A percentile compares a stretch with the other conserved stretches of the same genome.
Evolutionary conservation across 2,113 vertebrate genomes (phyloP).

Genomic region (Ictidomys tridecemlineatus): DNA sequence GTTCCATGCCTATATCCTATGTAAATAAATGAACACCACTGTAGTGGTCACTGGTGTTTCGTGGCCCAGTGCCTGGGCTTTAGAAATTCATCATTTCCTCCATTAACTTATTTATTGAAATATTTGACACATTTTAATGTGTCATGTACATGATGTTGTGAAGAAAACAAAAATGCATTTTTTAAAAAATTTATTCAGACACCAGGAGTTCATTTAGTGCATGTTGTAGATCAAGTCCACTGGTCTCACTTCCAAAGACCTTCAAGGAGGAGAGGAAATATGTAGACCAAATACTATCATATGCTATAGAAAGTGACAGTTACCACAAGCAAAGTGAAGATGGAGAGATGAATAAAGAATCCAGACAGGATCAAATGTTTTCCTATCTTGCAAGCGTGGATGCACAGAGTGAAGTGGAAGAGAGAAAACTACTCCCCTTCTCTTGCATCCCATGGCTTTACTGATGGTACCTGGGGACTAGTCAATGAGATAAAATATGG

Average conservation of each 20-base stretch:
- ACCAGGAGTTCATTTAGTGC: not conserved
- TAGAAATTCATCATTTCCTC: constrained; percentile 31
- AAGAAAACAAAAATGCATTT: constrained; percentile 19
- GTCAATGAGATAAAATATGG: not conserved
- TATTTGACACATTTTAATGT: not conserved
- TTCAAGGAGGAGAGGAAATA: not conserved
- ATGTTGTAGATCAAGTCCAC: not conserved
- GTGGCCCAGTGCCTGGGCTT: not conserved
- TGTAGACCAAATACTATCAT: not conserved
- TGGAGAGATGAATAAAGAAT: not conserved
- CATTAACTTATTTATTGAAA: not conserved
- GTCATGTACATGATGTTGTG: not conserved
- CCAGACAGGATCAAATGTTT: not conserved
- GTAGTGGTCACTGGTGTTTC: not conserved
- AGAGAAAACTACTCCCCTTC: not conserved
- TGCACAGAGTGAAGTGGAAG: not conserved
- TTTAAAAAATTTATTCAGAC: not conserved
- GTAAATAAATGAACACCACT: not conserved
- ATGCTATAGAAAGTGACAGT: not conserved
- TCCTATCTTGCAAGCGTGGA: not conserved
- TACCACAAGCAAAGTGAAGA: not conserved
- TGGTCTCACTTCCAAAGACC: not conserved
- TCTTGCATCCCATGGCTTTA: not conserved
- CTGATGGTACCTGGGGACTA: not conserved
- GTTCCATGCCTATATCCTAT: not conserved